phyloP scores from a whole-genome alignment of 2,113 vertebrate species.

The Cromileptes altivelis region DNA sequence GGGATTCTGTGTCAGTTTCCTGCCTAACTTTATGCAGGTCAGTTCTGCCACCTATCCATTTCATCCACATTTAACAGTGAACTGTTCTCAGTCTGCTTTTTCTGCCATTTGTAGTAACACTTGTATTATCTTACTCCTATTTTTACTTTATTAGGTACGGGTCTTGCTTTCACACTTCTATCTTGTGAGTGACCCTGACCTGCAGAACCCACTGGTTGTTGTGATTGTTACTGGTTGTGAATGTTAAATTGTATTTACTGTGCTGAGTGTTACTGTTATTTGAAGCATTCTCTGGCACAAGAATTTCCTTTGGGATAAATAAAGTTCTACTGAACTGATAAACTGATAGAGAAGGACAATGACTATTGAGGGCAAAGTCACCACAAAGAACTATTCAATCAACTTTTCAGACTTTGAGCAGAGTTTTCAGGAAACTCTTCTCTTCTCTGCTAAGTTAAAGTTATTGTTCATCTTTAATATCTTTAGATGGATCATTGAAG shows the following conservation, averaged over 20 bases:
- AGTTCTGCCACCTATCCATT: conserved; percentile 19
- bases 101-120: neutral
- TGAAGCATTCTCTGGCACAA: no score
- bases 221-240: no score
- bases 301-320: no score
- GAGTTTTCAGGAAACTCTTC: neutral
- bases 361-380: conserved; percentile 15
- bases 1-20: neutral
- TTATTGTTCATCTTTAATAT: neutral
- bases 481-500: neutral
- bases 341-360: conserved; percentile 2
- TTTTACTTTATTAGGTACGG: no score
- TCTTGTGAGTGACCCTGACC: no score
- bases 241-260: no score
- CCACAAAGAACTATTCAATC: neutral
- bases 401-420: neutral
- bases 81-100: neutral
- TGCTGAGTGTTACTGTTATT: no score
- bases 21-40: conserved; percentile 45
- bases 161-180: no score
- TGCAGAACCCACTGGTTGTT: no score
- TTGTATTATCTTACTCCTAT: no score
- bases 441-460: neutral
- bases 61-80: neutral
- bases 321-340: no score